phyloP scores from a whole-genome alignment of 2,888 invertebrate genomes.

The Druceiella hillmani region DNA sequence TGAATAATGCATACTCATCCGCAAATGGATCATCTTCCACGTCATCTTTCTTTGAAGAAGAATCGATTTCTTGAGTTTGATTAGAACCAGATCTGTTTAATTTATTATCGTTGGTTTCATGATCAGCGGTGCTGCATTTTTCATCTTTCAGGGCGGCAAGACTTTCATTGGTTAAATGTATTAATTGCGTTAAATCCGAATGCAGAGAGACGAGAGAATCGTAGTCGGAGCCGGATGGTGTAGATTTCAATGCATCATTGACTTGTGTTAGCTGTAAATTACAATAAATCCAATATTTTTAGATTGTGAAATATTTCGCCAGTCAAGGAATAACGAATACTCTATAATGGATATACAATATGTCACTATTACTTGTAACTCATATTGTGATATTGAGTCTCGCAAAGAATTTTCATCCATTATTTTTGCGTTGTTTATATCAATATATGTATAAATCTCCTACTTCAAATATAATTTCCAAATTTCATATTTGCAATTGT shows the following conservation, averaged over 20 bases:
- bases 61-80: conserved; percentile 20
- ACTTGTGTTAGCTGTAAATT: conserved; percentile 64
- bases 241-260: conserved; percentile 48
- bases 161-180: conserved; percentile 62
- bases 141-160: conserved; percentile 33
- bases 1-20: conserved; percentile 63
- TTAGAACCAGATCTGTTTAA: neutral
- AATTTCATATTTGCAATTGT: too few species aligned
- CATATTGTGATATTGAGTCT: too few species aligned
- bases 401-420: too few species aligned
- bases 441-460: too few species aligned
- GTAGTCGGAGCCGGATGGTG: conserved; percentile 43
- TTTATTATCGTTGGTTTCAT: conserved; percentile 19
- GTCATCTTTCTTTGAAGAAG: conserved; percentile 26
- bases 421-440: too few species aligned
- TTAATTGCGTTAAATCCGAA: conserved; percentile 60
- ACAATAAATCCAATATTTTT: too few species aligned
- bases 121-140: conserved; percentile 17
- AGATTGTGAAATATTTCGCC: too few species aligned
- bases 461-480: too few species aligned
- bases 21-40: conserved; percentile 39
- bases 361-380: too few species aligned
- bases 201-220: conserved; percentile 55
- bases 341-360: too few species aligned
- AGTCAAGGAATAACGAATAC: too few species aligned